phyloP scores from a whole-genome alignment of 2,113 vertebrate species.

The Sander vitreus region DNA sequence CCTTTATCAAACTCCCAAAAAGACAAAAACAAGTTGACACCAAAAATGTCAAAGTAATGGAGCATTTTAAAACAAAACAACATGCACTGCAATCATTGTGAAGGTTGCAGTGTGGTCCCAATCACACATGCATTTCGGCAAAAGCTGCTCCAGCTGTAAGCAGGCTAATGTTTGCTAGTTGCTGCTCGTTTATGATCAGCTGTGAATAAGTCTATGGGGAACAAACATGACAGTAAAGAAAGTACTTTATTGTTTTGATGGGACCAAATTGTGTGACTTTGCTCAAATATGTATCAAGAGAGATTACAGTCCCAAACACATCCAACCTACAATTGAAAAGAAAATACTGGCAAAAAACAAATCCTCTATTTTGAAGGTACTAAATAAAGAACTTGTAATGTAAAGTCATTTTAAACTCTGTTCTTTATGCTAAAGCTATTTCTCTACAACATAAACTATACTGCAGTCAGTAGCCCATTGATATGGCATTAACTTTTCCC shows the following conservation, averaged over 20 bases:
- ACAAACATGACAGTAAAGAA: not conserved
- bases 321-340: not conserved
- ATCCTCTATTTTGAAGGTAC: not conserved
- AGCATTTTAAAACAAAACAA: not conserved
- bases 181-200: not conserved
- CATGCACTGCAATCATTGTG: constrained; percentile 2
- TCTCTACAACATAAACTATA: constrained; percentile 38
- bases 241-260: not conserved
- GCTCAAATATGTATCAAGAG: not conserved
- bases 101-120: constrained; percentile 6
- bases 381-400: not conserved
- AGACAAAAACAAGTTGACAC: not conserved
- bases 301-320: not conserved
- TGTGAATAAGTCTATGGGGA: not conserved
- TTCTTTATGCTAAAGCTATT: constrained; percentile 21
- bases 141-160: constrained; percentile 9
- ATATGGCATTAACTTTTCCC: constrained; percentile 46
- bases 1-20: not conserved
- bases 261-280: not conserved
- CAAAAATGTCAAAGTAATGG: not conserved
- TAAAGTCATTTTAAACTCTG: not conserved
- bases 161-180: not conserved
- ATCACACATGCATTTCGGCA: not conserved
- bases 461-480: constrained; percentile 31
- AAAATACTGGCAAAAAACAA: not conserved